Evolutionary conservation across 2,888 invertebrate species (phyloP).

Genomic region (Nephrocerus scutellatus): DNA sequence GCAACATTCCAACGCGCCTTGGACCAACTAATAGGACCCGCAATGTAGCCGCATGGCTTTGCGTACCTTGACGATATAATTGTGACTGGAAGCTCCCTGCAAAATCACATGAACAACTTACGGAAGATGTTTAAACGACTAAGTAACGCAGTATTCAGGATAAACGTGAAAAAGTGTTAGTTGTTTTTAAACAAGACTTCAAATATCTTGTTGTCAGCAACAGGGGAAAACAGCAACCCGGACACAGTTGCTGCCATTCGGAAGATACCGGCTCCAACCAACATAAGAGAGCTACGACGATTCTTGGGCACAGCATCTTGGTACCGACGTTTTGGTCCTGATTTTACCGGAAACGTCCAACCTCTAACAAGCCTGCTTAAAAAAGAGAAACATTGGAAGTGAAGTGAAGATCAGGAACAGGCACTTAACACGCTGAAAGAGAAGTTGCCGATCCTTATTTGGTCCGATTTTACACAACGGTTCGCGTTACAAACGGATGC

Average conservation of each 20-base stretch:
- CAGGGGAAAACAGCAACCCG: constrained; percentile 1
- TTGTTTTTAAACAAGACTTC: no score
- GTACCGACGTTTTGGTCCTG: constrained; percentile 3
- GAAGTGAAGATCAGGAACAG: background rate
- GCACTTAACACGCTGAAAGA: no score
- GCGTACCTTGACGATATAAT: constrained; percentile 1
- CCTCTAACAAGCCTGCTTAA: constrained; percentile 1
- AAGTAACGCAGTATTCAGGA: no score
- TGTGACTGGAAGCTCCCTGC: background rate
- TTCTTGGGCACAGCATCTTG: constrained; percentile 1
- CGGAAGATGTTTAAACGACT: background rate
- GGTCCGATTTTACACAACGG: background rate
- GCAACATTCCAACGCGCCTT: constrained; percentile 2
- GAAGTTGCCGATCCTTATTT: background rate
- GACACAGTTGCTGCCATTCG: constrained; percentile 2
- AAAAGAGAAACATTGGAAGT: constrained; percentile 4
- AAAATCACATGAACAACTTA: background rate
- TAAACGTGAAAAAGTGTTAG: no score
- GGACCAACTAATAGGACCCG: background rate
- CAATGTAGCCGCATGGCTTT: background rate
- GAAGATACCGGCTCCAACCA: constrained; percentile 1
- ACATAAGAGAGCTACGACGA: constrained; percentile 1
- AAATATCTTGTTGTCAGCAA: constrained; percentile 2
- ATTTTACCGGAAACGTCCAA: background rate
- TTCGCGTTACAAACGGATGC: no score